Evolutionary conservation across 2,888 invertebrate genomes (phyloP).

Genomic region (Drosophila formosana): DNA sequence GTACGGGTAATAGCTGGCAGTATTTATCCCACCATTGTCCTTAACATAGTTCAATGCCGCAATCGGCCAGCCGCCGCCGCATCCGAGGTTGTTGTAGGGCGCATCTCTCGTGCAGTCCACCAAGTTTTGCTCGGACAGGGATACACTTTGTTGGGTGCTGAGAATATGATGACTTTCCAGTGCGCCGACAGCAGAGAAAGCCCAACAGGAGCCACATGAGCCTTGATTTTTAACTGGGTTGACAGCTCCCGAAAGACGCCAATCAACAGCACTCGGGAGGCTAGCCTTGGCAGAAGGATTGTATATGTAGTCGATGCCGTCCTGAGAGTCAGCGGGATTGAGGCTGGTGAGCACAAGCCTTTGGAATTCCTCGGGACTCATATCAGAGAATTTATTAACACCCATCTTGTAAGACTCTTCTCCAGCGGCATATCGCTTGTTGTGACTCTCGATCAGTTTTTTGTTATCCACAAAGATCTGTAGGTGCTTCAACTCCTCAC

Average conservation of each 20-base stretch:
- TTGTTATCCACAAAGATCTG: constrained; percentile 95
- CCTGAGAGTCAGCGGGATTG: not conserved
- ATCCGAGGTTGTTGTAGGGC: constrained; percentile 11
- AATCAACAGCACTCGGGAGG: constrained; percentile 13
- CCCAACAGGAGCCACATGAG: constrained; percentile 29
- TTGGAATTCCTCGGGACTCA: constrained; percentile 92
- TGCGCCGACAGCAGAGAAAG: constrained; percentile 13
- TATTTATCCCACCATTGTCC: constrained; percentile 7
- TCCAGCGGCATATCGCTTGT: not conserved
- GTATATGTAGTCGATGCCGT: constrained; percentile 7
- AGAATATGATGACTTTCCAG: constrained; percentile 27
- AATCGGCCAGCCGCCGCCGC: constrained; percentile 7
- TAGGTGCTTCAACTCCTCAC: constrained; percentile 93
- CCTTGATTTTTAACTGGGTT: constrained; percentile 24
- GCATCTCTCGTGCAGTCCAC: constrained; percentile 17
- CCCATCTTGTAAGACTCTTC: constrained; percentile 88
- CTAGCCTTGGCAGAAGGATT: not conserved
- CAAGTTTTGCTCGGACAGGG: constrained; percentile 29
- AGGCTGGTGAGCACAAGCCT: constrained; percentile 14
- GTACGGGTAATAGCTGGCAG: constrained; percentile 6
- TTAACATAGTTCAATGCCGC: constrained; percentile 3
- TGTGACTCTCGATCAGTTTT: constrained; percentile 88
- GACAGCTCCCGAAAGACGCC: constrained; percentile 33
- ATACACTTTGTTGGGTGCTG: not conserved
- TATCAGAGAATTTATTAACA: constrained; percentile 93